These are phyloP conservation scores for Sebastes nivosus DNA, from an alignment of 2,797 vertebrate genomes.

Conservation along the genomic window DNA sequence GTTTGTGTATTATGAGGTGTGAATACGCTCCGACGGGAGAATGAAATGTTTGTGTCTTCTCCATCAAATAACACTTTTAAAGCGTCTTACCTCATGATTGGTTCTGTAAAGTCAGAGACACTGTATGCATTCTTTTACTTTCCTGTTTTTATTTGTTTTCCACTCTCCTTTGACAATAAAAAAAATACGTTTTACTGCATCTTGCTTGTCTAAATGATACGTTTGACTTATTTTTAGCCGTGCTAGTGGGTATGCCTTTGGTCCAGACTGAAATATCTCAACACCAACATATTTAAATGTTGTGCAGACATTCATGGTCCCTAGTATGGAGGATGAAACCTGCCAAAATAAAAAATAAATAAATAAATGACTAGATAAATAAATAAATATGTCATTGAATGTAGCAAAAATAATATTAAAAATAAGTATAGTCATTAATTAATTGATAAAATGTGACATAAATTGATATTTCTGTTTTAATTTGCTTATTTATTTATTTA, in stretches of 20 bases:
- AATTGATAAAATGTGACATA: too few species aligned
- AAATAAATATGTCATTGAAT: too few species aligned
- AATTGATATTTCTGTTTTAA: too few species aligned
- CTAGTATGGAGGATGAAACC: background rate
- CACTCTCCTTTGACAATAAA: conserved; percentile 63
- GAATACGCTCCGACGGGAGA: background rate
- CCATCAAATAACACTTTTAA: conserved; percentile 23
- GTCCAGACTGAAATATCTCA: background rate
- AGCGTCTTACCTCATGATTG: conserved; percentile 43
- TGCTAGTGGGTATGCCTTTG: background rate
- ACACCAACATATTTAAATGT: background rate
- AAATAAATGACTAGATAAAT: too few species aligned
- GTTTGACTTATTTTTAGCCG: background rate
- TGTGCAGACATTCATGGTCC: background rate
- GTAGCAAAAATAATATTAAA: too few species aligned
- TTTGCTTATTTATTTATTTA: too few species aligned
- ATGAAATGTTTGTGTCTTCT: conserved; percentile 19
- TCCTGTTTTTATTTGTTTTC: conserved; percentile 44
- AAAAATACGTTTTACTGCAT: conserved; percentile 2
- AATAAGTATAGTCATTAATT: too few species aligned
- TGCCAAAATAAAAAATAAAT: too few species aligned
- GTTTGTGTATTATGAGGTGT: conserved; percentile 14
- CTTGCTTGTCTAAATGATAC: background rate
- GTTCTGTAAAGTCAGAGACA: conserved; percentile 25
- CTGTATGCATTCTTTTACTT: conserved; percentile 22